A percentile compares a stretch with the other conserved stretches of the same genome.
Conservation (phyloP, 2,113 vertebrate genomes). For the Brienomyrus brachyistius region DNA sequence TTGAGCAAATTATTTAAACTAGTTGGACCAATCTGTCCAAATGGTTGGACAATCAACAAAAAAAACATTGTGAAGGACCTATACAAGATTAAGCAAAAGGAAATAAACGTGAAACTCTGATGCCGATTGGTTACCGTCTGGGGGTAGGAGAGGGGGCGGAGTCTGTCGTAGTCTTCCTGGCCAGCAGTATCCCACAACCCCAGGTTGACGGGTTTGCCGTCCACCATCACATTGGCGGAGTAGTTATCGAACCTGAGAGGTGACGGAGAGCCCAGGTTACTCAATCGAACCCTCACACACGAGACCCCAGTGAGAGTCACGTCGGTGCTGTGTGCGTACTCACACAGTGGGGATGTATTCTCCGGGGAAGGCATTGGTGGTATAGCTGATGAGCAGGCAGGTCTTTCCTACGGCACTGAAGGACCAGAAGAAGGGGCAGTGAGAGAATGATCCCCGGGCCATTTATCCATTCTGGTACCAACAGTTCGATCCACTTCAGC, state of each 20-base stretch:
- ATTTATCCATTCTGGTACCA: not conserved
- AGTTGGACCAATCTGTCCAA: not conserved
- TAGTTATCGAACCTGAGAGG: conserved; percentile 41
- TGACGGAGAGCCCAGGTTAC: not conserved
- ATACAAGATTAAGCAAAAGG: not conserved
- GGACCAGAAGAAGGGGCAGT: conserved; percentile 15
- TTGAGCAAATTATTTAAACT: not conserved
- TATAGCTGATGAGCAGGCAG: conserved; percentile 53
- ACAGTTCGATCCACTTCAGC: not conserved
- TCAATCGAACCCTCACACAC: not conserved
- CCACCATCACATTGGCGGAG: conserved; percentile 49
- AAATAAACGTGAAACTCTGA: not conserved
- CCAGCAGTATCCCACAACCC: conserved; percentile 49
- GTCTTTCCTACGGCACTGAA: conserved; percentile 51
- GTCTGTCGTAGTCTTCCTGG: conserved; percentile 49
- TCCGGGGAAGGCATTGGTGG: conserved; percentile 50
- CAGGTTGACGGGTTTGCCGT: conserved; percentile 47
- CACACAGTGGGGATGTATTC: conserved; percentile 48
- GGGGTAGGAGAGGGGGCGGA: conserved; percentile 48
- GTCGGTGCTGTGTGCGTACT: conserved; percentile 13
- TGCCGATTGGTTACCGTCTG: conserved; percentile 33
- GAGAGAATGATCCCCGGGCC: not conserved
- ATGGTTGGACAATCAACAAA: not conserved
- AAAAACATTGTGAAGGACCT: not conserved
- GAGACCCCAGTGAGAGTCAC: not conserved